Conservation (phyloP, 2,113 vertebrate genomes). For the Hemicordylus capensis region DNA sequence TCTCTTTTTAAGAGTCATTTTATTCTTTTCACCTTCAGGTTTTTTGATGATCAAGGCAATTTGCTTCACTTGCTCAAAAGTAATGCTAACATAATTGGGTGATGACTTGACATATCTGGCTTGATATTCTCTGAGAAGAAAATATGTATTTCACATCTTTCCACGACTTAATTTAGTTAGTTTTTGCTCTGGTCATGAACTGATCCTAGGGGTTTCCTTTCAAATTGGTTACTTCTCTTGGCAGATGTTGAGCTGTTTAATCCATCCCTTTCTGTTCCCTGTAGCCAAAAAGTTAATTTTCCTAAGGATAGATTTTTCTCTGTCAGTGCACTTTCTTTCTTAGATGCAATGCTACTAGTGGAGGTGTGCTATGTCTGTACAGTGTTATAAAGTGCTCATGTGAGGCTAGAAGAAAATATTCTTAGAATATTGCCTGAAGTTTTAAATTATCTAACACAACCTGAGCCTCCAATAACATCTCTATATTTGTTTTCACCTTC, state of each 20-base stretch:
- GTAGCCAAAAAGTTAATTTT: neutral
- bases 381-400: neutral
- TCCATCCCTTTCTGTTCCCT: neutral
- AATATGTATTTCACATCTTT: constrained; percentile 6
- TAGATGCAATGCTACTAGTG: neutral
- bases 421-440: neutral
- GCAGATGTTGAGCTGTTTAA: neutral
- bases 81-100: neutral
- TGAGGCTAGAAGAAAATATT: neutral
- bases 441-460: neutral
- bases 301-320: neutral
- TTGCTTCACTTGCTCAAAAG: constrained; percentile 24
- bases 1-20: constrained; percentile 14
- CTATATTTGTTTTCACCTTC: neutral
- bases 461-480: neutral
- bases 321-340: neutral
- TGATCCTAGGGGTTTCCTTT: neutral
- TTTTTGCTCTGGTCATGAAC: neutral
- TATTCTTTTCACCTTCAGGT: constrained; percentile 17
- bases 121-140: constrained; percentile 11
- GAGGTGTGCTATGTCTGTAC: neutral
- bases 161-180: constrained; percentile 8
- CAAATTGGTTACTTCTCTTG: constrained; percentile 3
- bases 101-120: constrained; percentile 1
- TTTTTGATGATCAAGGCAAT: constrained; percentile 21